A percentile compares a stretch with the other conserved stretches of the same genome.
These are phyloP conservation scores for Plecturocebus donacophilus DNA, from an alignment of 2,113 vertebrate species.

Conservation along the genomic window DNA sequence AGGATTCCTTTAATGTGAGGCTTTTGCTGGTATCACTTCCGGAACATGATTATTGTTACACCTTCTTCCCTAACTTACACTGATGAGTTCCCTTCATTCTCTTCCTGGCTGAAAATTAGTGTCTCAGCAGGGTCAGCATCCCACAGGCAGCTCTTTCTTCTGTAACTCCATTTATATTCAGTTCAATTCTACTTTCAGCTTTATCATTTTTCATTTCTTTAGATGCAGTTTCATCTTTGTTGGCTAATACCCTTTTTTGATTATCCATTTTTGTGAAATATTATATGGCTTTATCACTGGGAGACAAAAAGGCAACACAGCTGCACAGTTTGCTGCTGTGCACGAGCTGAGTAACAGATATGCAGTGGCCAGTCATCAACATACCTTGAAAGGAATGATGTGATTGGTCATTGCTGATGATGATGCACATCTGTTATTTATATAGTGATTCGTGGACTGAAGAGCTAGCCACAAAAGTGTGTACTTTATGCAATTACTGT, in stretches of 20 bases:
- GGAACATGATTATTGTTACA: background rate
- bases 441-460: background rate
- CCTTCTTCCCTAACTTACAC: background rate
- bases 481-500: no score
- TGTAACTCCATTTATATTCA: background rate
- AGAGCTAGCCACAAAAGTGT: background rate
- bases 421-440: background rate
- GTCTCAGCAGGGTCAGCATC: rapidly evolving
- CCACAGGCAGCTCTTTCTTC: background rate
- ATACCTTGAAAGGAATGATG: background rate
- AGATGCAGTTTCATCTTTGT: background rate
- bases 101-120: background rate
- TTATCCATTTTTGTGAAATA: background rate
- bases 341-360: background rate
- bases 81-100: background rate
- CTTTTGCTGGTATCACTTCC: background rate
- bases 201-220: background rate
- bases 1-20: background rate
- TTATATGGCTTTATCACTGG: background rate
- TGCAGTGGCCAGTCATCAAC: background rate
- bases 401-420: background rate
- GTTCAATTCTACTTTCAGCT: background rate
- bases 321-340: background rate
- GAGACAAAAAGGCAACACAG: background rate
- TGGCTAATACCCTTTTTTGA: background rate